phyloP scores from a whole-genome alignment of 23 tunicate genomes.

The Clavelina lepadiformis region DNA sequence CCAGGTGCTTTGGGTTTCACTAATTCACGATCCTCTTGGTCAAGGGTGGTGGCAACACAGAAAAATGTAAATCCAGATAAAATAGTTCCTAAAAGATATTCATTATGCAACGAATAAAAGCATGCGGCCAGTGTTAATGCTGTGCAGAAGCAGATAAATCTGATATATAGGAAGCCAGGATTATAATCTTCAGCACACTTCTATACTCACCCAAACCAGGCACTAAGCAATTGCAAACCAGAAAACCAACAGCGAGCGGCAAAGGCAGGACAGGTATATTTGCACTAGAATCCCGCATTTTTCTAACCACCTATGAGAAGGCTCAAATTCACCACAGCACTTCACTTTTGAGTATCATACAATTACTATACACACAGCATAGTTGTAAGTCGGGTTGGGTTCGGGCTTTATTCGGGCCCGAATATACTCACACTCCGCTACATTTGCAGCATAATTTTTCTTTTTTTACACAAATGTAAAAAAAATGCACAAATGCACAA shows the following conservation, averaged over 20 bases:
- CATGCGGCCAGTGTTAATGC: not conserved
- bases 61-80: conserved; percentile 62
- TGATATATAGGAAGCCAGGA: too few relatives aligned
- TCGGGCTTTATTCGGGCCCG: too few relatives aligned
- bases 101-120: not conserved
- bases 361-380: too few relatives aligned
- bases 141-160: too few relatives aligned
- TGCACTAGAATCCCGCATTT: conserved; percentile 59
- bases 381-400: too few relatives aligned
- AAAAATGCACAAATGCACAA: too few relatives aligned
- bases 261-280: conserved; percentile 70
- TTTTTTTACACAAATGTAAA: too few relatives aligned
- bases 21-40: conserved; percentile 32
- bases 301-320: conserved; percentile 21
- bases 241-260: conserved; percentile 32
- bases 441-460: too few relatives aligned
- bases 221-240: conserved; percentile 49
- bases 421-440: too few relatives aligned
- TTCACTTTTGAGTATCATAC: too few relatives aligned
- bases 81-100: conserved; percentile 51
- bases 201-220: conserved; percentile 90
- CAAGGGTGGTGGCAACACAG: conserved; percentile 79
- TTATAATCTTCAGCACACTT: not conserved
- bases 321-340: too few relatives aligned
- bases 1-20: conserved; percentile 46